Percentiles rank a stretch among this genome's conserved stretches.
Conservation (phyloP, 2,797 vertebrate genomes). For the Chiroxiphia lanceolata region DNA sequence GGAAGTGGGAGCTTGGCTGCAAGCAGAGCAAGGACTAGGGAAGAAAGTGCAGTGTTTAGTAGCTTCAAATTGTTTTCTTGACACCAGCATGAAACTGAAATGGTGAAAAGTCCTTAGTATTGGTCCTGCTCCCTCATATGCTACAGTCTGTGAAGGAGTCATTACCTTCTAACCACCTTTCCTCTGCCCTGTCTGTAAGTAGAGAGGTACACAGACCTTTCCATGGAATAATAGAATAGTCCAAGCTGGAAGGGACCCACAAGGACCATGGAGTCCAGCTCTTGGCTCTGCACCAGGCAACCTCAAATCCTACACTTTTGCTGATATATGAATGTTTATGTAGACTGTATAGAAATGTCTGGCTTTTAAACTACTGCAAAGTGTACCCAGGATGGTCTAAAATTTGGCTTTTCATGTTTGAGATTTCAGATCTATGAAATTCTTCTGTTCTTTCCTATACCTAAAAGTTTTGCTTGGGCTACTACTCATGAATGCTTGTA, state of each 20-base stretch:
- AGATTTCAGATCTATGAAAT: neutral
- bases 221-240: neutral
- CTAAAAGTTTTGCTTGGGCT: neutral
- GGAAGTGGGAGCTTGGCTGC: neutral
- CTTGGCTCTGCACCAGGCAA: neutral
- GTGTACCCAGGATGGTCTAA: neutral
- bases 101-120: neutral
- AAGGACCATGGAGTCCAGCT: neutral
- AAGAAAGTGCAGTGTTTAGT: neutral
- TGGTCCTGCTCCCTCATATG: neutral
- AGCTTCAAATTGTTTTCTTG: neutral
- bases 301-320: neutral
- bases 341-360: neutral
- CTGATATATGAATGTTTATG: neutral
- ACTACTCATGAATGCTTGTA: neutral
- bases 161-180: neutral
- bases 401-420: neutral
- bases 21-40: neutral
- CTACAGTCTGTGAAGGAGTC: neutral
- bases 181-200: neutral
- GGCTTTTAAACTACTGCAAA: neutral
- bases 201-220: neutral
- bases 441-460: neutral
- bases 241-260: neutral
- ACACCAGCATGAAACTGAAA: neutral